phyloP scores from a whole-genome alignment of 2,797 vertebrate genomes.

The Hypotaenidia philippensis region DNA sequence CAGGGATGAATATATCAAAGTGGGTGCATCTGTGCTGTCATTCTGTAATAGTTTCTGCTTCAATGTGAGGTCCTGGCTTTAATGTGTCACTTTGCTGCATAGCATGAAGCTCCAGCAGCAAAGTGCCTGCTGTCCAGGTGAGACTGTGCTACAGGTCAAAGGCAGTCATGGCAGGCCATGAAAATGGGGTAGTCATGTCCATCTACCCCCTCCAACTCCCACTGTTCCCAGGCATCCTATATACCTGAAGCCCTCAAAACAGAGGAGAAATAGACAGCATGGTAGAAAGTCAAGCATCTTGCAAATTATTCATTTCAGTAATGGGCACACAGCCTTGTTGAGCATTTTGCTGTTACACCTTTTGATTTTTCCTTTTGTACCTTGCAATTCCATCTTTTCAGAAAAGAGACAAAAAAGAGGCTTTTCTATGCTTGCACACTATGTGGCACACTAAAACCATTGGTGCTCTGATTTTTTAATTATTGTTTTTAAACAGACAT shows the following conservation, averaged over 20 bases:
- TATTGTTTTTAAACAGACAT: background rate
- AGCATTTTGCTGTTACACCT: background rate
- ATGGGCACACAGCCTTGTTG: background rate
- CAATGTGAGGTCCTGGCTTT: fast-evolving
- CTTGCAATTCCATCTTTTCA: background rate
- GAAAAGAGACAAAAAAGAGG: background rate
- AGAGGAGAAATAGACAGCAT: background rate
- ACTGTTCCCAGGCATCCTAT: background rate
- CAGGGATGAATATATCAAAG: background rate
- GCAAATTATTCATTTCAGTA: background rate
- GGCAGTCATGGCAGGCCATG: background rate
- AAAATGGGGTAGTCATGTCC: background rate
- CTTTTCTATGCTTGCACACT: background rate
- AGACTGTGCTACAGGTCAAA: background rate
- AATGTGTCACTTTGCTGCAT: background rate
- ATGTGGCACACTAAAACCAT: background rate
- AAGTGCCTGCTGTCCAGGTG: too few relatives aligned
- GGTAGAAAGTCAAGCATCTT: background rate
- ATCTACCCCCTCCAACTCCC: background rate
- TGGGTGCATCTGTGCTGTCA: background rate
- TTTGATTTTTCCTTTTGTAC: background rate
- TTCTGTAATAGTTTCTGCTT: background rate
- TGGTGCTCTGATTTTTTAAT: background rate
- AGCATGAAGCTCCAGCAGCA: background rate
- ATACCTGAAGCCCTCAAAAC: background rate